phyloP scores from a whole-genome alignment of 2,888 invertebrate species.

The Heliconius ethilla region DNA sequence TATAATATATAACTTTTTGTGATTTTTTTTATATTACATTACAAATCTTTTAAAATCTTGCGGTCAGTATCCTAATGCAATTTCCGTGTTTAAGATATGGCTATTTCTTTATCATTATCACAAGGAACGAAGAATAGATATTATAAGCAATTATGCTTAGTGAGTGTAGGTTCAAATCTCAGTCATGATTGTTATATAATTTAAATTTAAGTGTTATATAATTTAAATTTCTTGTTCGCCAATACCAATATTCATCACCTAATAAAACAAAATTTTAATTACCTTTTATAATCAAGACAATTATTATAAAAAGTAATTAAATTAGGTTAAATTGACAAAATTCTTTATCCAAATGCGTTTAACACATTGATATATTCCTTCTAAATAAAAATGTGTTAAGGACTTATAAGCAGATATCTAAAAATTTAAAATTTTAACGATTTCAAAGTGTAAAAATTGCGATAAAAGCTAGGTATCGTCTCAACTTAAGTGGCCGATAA shows the following conservation, averaged over 20 bases:
- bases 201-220: too few species aligned
- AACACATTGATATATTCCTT: conserved; percentile 33
- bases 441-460: conserved; percentile 71
- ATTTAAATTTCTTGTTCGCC: background rate
- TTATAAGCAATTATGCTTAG: too few species aligned
- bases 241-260: background rate
- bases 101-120: conserved; percentile 21
- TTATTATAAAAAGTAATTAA: background rate
- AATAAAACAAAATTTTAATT: background rate
- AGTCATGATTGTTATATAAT: background rate
- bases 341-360: conserved; percentile 36
- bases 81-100: conserved; percentile 55
- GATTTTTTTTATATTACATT: background rate
- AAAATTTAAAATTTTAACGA: conserved; percentile 62
- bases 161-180: too few species aligned
- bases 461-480: conserved; percentile 68
- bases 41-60: conserved; percentile 55
- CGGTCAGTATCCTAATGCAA: conserved; percentile 62
- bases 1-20: too few species aligned
- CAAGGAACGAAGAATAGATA: background rate
- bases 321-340: background rate
- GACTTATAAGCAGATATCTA: conserved; percentile 41
- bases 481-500: conserved; percentile 77
- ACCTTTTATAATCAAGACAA: background rate
- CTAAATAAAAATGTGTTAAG: conserved; percentile 34